phyloP scores from a whole-genome alignment of 1,140 invertebrate genomes.

The Zeugodacus cucurbitae region DNA sequence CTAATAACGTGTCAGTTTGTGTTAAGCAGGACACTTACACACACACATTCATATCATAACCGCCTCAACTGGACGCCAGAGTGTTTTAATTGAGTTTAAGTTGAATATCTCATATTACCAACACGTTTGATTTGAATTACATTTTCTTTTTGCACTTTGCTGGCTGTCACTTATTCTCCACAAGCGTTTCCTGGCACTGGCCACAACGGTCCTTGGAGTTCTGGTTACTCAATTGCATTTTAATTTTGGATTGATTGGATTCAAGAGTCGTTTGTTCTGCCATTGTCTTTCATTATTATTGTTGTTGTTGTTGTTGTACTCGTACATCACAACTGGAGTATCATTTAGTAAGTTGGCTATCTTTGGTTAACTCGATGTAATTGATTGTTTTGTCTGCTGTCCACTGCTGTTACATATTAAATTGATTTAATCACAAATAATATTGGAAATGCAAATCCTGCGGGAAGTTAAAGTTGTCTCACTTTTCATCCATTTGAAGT shows the following conservation, averaged over 20 bases:
- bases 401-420: too few species aligned
- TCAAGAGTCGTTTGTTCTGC: background rate
- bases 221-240: background rate
- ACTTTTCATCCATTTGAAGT: too few species aligned
- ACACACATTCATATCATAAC: background rate
- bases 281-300: background rate
- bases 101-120: slow-evolving; percentile 25
- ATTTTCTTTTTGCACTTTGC: background rate
- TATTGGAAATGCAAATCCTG: too few species aligned
- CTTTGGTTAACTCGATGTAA: background rate
- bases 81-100: slow-evolving; percentile 36
- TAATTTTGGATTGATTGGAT: background rate
- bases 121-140: background rate
- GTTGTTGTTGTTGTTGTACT: background rate
- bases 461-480: too few species aligned
- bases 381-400: background rate
- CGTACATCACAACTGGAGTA: background rate
- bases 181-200: background rate
- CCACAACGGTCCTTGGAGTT: background rate
- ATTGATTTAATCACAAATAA: too few species aligned
- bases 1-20: background rate
- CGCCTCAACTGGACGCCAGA: background rate
- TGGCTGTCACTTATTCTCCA: background rate
- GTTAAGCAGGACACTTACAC: background rate
- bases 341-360: background rate